Base-by-base conservation (phyloP, 1,140 invertebrate genomes). In the Myzus persicae region DNA sequence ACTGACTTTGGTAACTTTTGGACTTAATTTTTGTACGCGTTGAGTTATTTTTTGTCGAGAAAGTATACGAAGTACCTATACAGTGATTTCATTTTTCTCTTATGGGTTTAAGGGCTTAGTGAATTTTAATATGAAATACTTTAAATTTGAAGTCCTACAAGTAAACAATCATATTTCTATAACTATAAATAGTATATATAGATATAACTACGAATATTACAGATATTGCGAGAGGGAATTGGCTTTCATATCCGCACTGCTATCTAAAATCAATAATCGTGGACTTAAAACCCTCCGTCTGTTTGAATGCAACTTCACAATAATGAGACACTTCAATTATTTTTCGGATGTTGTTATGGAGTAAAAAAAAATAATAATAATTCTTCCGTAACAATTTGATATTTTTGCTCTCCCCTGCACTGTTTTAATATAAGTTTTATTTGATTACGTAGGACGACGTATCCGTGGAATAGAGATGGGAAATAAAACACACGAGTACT, bases 251-350 rank as follows among this genome's bases (percentile, higher is more conserved):
- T 90, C 31, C 31, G 4, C 18, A n/a, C 14, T 76, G 11, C n/a
- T 76, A 76, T n/a, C 59, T n/a, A 92, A 26, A 92, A 92, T 92
- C 90, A 82, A 92, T 92, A 92, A 82, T 46, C 67, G 42, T 38
- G 44, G n/a, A 81, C 42, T 44, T n/a, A 14, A n/a, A n/a, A 24
- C 90, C 67, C 36, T 92, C 67, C 22, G 42, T 82, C 14, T 40
- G 42, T 92, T 46, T 22, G 22, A 76, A 48, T 48, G 36, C 20
- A 38, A 82, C 90, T 90, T 90, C 38, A 59, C 54, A 90, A 90
- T 90, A 90, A 90, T 67, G 89, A 90, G 89, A 90, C 89, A 4
- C 89, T 90, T 67, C 38, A 90, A 90, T 90, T 90, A 90, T 90
- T 42, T 90, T 88, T 90, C 38, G 26, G 87, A 88, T 89, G 89